phyloP scores from a whole-genome alignment of 2,797 vertebrate genomes.

The Pristis pectinata region DNA sequence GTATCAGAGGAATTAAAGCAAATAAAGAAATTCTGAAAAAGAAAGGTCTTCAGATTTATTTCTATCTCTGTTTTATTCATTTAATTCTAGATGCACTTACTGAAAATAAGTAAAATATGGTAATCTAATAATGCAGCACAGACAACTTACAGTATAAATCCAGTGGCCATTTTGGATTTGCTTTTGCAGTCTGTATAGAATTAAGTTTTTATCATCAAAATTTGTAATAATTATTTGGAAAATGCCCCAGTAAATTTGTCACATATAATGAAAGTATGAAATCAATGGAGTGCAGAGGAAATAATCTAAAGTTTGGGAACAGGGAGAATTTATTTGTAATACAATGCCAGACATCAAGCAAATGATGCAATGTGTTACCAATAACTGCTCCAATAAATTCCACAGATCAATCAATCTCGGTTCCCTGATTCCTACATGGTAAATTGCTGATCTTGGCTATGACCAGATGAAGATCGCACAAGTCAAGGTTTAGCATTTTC shows the following conservation, averaged over 20 bases:
- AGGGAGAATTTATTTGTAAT: background rate
- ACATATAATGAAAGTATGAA: background rate
- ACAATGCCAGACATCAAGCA: background rate
- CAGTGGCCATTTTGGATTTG: background rate
- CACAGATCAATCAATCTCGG: background rate
- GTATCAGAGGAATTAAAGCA: background rate
- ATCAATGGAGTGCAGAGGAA: background rate
- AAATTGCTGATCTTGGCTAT: background rate
- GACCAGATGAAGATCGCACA: background rate
- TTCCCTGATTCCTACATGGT: background rate
- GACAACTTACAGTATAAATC: background rate
- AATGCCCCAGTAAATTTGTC: background rate
- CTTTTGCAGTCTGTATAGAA: background rate
- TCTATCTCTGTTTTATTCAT: background rate
- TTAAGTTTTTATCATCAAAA: background rate
- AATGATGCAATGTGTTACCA: background rate
- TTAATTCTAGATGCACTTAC: background rate
- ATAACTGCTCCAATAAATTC: background rate
- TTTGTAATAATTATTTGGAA: background rate
- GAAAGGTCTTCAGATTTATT: background rate
- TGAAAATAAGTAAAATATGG: background rate
- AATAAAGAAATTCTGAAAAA: background rate
- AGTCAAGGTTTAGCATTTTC: background rate
- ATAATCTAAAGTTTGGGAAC: background rate
- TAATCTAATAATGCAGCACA: background rate